Base-by-base conservation (phyloP, 2,888 invertebrate genomes). In the Cephus rjabovi region DNA sequence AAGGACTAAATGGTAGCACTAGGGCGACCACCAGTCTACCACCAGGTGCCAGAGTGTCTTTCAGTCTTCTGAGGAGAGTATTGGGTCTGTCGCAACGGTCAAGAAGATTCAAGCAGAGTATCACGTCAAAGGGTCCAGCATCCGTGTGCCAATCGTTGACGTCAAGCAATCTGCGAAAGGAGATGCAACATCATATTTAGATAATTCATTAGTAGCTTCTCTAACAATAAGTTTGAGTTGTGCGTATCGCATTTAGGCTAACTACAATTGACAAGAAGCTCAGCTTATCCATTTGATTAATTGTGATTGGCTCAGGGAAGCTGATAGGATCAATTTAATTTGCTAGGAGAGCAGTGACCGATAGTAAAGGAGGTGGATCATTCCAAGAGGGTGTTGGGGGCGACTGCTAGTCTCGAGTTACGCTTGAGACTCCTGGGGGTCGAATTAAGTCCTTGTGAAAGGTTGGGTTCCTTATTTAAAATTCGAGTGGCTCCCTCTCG, bases 1-100 rank as follows among this genome's bases (percentile, higher is more conserved):
- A 99, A 77, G 98, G 97, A 85, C 95, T 96, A 92, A 98, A 97
- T 0, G 99, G 99, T 81, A 99, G 93, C 23, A 99, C 99, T 3
- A 98, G 93, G 0, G 98, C 98, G n/a, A 99, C 93, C 73, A 99
- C 90, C 34, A 97, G 93, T 35, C 95, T 92, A 1, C 98, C 98
- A 76, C 94, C 94, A 0, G 96, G 95, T 11, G 94, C 93, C 73
- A 99, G 92, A 1, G 96, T 94, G 33, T 93, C 90, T 83, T 94
- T 94, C 37, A 99, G 96, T 86, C 96, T 94, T 76, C 93, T 92
- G 83, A 99, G 93, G 86, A 99, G 93, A 77, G 95, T 94, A 82
- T 95, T 92, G 0, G 99, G 98, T 84, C 94, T 94, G 90, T 96
- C 96, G 93, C 98, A 98, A 77, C 99, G 95, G 92, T 99, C 99